phyloP scores from a whole-genome alignment of 2,888 invertebrate species.

The Eupithecia vulgata region DNA sequence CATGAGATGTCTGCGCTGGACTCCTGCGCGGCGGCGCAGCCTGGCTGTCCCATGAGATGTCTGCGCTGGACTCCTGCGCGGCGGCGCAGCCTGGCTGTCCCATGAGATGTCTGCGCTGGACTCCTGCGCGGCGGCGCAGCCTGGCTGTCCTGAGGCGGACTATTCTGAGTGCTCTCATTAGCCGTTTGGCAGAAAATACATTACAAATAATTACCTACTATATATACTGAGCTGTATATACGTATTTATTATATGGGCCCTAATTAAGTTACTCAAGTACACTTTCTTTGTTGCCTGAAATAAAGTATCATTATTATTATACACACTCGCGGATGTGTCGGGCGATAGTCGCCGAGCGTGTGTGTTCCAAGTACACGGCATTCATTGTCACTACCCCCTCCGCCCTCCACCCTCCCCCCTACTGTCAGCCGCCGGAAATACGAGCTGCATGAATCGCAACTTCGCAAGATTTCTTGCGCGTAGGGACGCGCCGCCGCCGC shows the following conservation, averaged over 20 bases:
- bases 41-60: too few relatives aligned
- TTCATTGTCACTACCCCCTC: conserved; percentile 41
- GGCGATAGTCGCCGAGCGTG: conserved; percentile 29
- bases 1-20: too few relatives aligned
- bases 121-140: too few relatives aligned
- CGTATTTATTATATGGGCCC: too few relatives aligned
- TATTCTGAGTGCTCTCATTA: conserved; percentile 34
- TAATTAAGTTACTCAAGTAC: too few relatives aligned
- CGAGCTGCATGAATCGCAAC: conserved; percentile 42
- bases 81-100: too few relatives aligned
- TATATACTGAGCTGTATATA: neutral
- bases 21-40: too few relatives aligned
- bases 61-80: too few relatives aligned
- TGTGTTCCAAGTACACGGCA: conserved; percentile 48
- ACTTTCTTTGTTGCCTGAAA: too few relatives aligned
- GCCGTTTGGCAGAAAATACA: conserved; percentile 44
- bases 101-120: too few relatives aligned
- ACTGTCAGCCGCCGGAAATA: conserved; percentile 45
- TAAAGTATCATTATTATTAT: too few relatives aligned
- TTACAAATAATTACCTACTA: conserved; percentile 26
- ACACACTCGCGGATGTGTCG: conserved; percentile 30
- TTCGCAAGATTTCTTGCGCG: conserved; percentile 32
- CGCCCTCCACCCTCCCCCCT: neutral
- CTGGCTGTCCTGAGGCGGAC: too few relatives aligned
- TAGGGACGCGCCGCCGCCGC: conserved; percentile 21